These are phyloP conservation scores for Philypnodon macrostomus DNA, from an alignment of 2,797 vertebrate genomes.

Conservation along the genomic window DNA sequence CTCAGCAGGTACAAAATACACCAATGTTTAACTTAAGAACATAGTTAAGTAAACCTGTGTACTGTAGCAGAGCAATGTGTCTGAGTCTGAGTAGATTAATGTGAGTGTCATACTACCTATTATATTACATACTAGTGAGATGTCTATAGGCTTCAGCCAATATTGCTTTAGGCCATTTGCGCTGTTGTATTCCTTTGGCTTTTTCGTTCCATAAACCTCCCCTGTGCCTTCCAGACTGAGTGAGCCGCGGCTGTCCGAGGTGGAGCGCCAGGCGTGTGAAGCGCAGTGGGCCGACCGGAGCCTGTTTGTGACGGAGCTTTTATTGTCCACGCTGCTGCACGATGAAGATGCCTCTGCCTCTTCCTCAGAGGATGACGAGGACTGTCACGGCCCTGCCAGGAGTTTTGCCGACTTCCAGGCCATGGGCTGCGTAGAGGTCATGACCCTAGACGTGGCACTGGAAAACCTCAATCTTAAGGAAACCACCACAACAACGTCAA, in stretches of 20 bases:
- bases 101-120: too few species aligned
- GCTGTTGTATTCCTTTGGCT: too few species aligned
- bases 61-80: too few species aligned
- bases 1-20: slow-evolving; percentile 78
- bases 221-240: slow-evolving; percentile 81
- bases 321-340: slow-evolving; percentile 94
- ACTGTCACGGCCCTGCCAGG: slow-evolving; percentile 76
- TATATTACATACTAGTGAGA: neutral
- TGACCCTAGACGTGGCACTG: slow-evolving; percentile 99
- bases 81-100: too few species aligned
- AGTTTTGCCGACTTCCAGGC: slow-evolving; percentile 96
- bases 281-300: slow-evolving; percentile 93
- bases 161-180: too few species aligned
- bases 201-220: too few species aligned
- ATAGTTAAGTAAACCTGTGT: too few species aligned
- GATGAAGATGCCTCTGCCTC: slow-evolving; percentile 80
- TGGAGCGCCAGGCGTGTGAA: slow-evolving; percentile 90
- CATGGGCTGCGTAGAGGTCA: slow-evolving; percentile 99
- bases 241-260: slow-evolving; percentile 94
- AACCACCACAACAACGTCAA: slow-evolving; percentile 74
- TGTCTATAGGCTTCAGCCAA: neutral
- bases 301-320: slow-evolving; percentile 96
- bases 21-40: neutral
- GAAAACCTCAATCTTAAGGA: slow-evolving; percentile 99
- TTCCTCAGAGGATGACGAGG: slow-evolving; percentile 88